Conservation (phyloP, 2,888 invertebrate genomes). For the Auanema sp. region DNA sequence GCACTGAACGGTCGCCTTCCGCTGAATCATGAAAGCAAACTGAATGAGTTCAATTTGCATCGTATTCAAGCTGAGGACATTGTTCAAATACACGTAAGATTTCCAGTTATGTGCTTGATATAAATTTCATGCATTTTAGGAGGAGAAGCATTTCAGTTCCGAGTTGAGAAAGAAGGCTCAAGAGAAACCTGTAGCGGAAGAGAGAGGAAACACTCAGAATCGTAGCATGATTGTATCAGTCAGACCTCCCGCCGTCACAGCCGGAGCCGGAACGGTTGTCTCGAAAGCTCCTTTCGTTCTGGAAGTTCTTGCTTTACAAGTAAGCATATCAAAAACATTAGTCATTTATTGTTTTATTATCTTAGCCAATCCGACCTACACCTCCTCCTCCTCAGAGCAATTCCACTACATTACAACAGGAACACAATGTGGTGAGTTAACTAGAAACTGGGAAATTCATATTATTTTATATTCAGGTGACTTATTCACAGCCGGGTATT, state of each 20-base stretch:
- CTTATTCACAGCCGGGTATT: too few relatives aligned
- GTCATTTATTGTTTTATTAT: not conserved
- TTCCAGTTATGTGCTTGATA: not conserved
- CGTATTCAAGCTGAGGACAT: conserved; percentile 4
- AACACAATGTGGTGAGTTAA: too few relatives aligned
- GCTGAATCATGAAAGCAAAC: not conserved
- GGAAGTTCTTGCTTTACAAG: conserved; percentile 5
- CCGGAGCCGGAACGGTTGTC: not conserved
- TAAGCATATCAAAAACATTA: not conserved
- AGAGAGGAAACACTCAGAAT: not conserved
- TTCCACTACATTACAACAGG: too few relatives aligned
- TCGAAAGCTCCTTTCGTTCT: conserved; percentile 16
- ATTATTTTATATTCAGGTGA: too few relatives aligned
- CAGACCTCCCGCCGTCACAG: not conserved
- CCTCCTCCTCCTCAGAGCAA: not conserved
- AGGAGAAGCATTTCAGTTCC: not conserved
- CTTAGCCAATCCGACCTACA: conserved; percentile 12
- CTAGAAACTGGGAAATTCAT: too few relatives aligned
- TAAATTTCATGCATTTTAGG: conserved; percentile 1
- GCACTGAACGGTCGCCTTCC: conserved; percentile 1
- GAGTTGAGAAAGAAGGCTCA: not conserved
- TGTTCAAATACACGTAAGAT: conserved; percentile 4
- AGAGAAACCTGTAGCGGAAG: not conserved
- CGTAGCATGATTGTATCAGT: not conserved
- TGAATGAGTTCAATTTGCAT: conserved; percentile 1